Evolutionary conservation across 2,113 vertebrate genomes (phyloP), one percentile per base, ranked within the genome.

Genomic region (Sclerurus mexicanus): DNA sequence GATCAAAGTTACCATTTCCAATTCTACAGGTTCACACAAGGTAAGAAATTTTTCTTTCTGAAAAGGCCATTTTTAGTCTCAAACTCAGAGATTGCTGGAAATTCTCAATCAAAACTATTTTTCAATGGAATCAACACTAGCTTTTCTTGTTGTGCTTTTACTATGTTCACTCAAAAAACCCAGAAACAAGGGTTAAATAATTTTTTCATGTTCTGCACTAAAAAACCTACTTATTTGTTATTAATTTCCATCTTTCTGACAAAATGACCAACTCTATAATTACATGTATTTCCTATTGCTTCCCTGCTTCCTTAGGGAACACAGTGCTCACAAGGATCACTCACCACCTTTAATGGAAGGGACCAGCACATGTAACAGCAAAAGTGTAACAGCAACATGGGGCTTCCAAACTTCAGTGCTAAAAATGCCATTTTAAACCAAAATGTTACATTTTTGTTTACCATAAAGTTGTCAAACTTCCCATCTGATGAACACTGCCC

Each of bases 121-220:
- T 62, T 60, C 62, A 30, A 1, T 52, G 28, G 55, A 60, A 89
- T 53, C n/a, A 35, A 35, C 8, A 1, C 5, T 7, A 56, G 24
- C 3, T 77, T 76, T 76, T 69, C 24, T 30, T 8, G 62, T 18
- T 33, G 30, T 10, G 25, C n/a, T 67, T 86, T 80, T 49, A 28
- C 12, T 27, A 27, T 31, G 69, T 31, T 18, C 28, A 25, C 4
- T 14, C 5, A 42, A 63, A 63, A 39, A 63, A 50, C 82, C 50
- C 1, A 1, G 18, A 14, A 37, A 78, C 27, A 11, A 42, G 2
- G 14, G 12, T 14, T 11, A 44, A 75, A 58, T n/a, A 25, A 1
- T 6, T 18, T 47, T 64, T 79, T 33, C 7, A 33, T 5, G 7
- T 56, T 82, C 78, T 77, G 22, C 30, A 42, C 49, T 62, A 2